Conservation (phyloP, 2,797 vertebrate species). For the Tauraco hartlaubi region DNA sequence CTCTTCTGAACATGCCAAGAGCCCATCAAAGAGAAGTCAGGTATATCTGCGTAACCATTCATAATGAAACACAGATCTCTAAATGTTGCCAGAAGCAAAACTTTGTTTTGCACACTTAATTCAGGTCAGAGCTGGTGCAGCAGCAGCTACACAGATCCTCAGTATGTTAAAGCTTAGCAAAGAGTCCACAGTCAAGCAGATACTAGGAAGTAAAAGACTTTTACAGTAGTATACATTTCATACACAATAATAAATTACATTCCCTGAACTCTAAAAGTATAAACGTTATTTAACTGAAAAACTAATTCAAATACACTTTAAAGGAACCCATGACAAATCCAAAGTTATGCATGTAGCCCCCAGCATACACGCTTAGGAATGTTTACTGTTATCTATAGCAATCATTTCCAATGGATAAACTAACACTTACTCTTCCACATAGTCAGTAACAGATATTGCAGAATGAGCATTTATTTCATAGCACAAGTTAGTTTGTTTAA, state of each 20-base stretch:
- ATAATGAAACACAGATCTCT: background rate
- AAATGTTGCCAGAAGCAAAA: slow-evolving; percentile 10
- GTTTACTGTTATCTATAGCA: background rate
- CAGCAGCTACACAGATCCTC: background rate
- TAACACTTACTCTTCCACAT: background rate
- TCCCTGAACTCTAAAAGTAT: background rate
- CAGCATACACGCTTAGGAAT: background rate
- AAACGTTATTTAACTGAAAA: background rate
- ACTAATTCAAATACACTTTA: background rate
- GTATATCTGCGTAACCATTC: background rate
- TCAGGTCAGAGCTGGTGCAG: background rate
- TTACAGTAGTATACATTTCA: background rate
- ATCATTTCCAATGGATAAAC: background rate
- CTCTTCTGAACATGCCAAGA: background rate
- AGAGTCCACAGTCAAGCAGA: background rate
- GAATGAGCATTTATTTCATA: background rate
- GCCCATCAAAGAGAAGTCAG: background rate
- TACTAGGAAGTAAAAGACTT: slow-evolving; percentile 3
- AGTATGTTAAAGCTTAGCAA: slow-evolving; percentile 1
- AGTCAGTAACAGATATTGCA: background rate
- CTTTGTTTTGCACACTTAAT: slow-evolving; percentile 1
- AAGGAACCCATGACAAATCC: background rate
- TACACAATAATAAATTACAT: background rate
- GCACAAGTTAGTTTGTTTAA: background rate
- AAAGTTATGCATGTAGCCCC: background rate